Conservation (phyloP, 1,140 invertebrate genomes). For the Luehdorfia chinensis region DNA sequence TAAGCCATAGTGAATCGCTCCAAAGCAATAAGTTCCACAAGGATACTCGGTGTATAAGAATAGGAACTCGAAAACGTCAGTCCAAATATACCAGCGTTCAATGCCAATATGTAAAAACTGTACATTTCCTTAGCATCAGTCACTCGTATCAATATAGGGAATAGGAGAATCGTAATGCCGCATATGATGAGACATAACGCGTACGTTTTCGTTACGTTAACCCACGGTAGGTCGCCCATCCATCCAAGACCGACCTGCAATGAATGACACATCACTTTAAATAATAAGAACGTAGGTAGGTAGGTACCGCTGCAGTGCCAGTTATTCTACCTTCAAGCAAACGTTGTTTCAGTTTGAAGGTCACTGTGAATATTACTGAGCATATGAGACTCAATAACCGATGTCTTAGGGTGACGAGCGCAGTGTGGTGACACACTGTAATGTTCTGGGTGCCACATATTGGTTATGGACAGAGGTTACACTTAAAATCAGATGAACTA, state of each 20-base stretch:
- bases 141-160: conserved; percentile 79
- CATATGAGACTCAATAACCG: no score
- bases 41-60: conserved; percentile 91
- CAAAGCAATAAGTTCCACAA: conserved; percentile 87
- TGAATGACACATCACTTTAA: conserved; percentile 16
- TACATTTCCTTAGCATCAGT: conserved; percentile 70
- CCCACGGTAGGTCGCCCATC: conserved; percentile 92
- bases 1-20: conserved; percentile 92
- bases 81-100: conserved; percentile 84
- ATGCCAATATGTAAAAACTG: conserved; percentile 79
- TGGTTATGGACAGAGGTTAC: no score
- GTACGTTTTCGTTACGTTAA: conserved; percentile 89
- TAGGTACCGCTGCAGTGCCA: no score
- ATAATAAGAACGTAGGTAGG: conserved; percentile 1
- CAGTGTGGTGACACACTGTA: no score
- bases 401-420: no score
- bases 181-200: conserved; percentile 86
- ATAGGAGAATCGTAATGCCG: conserved; percentile 83
- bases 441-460: no score
- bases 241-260: conserved; percentile 89
- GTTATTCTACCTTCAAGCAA: no score
- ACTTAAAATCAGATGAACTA: no score
- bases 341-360: no score
- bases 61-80: conserved; percentile 92
- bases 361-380: no score